Percentiles rank a stretch among this genome's conserved stretches.
phyloP scores from a whole-genome alignment of 2,113 vertebrate genomes.

The Hystrix cristata region DNA sequence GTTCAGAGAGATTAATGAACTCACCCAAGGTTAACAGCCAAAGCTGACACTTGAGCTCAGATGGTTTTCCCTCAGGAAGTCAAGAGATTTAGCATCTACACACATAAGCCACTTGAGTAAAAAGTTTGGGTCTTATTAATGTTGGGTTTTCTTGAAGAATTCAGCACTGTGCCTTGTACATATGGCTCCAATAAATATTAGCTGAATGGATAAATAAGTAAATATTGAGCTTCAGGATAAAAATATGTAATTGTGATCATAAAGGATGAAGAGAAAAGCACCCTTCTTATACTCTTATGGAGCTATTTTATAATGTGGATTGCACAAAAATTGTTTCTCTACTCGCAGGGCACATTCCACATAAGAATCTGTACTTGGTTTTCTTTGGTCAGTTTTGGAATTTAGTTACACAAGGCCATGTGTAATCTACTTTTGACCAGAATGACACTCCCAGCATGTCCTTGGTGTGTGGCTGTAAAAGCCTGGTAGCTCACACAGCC shows the following conservation, averaged over 20 bases:
- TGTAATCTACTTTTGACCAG: neutral
- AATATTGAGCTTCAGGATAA: conserved; percentile 25
- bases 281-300: neutral
- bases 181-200: neutral
- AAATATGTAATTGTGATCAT: neutral
- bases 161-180: neutral
- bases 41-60: conserved; percentile 19
- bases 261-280: neutral
- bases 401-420: conserved; percentile 17
- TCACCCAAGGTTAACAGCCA: neutral
- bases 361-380: neutral
- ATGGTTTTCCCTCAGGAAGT: neutral
- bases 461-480: neutral
- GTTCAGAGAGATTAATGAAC: neutral
- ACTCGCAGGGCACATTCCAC: neutral
- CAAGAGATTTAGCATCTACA: neutral
- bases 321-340: neutral
- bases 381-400: neutral
- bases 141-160: conserved; percentile 37
- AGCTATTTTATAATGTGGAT: neutral
- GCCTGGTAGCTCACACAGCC: neutral
- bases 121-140: neutral
- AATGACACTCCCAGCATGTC: neutral
- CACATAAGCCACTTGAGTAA: neutral
- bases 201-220: neutral